Conservation (phyloP, 1,140 invertebrate species). For the Gryon sp. region DNA sequence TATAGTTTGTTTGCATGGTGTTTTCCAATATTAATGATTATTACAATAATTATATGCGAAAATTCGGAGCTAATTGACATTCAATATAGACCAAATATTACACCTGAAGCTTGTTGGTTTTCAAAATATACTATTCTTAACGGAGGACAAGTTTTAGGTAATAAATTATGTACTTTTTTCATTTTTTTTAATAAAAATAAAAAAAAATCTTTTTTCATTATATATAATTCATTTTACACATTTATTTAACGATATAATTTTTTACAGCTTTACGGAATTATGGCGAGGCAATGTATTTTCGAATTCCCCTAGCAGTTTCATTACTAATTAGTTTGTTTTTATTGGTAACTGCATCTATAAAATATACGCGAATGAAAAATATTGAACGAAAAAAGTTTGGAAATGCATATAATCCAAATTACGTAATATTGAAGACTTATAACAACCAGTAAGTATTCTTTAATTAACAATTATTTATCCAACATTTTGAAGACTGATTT, state of each 20-base stretch:
- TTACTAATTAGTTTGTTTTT: background rate
- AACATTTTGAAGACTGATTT: too few species aligned
- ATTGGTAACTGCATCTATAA: background rate
- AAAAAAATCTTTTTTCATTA: too few species aligned
- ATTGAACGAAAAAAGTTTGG: background rate
- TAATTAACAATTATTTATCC: too few species aligned
- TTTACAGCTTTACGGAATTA: slow-evolving; percentile 8
- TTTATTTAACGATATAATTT: too few species aligned
- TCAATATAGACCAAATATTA: slow-evolving; percentile 23
- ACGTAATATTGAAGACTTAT: slow-evolving; percentile 16
- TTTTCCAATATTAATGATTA: background rate
- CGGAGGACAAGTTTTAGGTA: slow-evolving; percentile 7
- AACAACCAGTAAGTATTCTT: slow-evolving; percentile 29
- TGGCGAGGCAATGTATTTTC: slow-evolving; percentile 17
- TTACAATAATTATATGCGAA: slow-evolving; percentile 10
- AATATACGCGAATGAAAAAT: slow-evolving; percentile 1
- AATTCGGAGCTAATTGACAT: background rate
- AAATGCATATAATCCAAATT: slow-evolving; percentile 18
- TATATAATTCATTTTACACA: slow-evolving; percentile 2
- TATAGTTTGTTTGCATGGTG: slow-evolving; percentile 26
- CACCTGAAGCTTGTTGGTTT: slow-evolving; percentile 10
- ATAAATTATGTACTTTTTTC: too few species aligned
- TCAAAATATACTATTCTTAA: background rate
- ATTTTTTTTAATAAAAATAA: too few species aligned
- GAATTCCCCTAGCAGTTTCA: slow-evolving; percentile 6